Evolutionary conservation across 2,888 invertebrate genomes (phyloP), one percentile per base, ranked within the genome.

Genomic region (Pristionchus entomophagus): DNA sequence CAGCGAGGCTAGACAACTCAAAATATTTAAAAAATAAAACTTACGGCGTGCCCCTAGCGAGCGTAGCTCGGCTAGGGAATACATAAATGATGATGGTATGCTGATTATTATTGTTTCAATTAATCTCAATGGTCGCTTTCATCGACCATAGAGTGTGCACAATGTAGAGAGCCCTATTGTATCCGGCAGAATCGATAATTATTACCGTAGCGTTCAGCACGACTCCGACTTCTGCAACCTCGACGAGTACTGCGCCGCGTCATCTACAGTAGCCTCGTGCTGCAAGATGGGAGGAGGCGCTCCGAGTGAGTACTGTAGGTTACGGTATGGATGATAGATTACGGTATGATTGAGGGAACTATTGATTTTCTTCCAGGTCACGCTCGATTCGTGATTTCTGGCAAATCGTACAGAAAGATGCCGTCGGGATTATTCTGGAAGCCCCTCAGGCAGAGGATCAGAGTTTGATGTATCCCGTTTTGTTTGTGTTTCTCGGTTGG

Each of bases 171-270:
- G n/a, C n/a, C n/a, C n/a, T n/a, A n/a, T n/a, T n/a, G n/a, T n/a
- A n/a, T n/a, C n/a, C n/a, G n/a, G n/a, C n/a, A n/a, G n/a, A n/a
- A n/a, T n/a, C n/a, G n/a, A n/a, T n/a, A n/a, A n/a, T n/a, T n/a
- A n/a, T n/a, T n/a, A n/a, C n/a, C n/a, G n/a, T n/a, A n/a, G n/a
- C n/a, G n/a, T 56, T 19, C 56, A 81, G 81, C 53, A 81, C 56
- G 56, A 81, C 53, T 81, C 81, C 17, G 81, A 81, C 81, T 81
- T 81, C 56, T 81, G 81, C 56, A 81, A 81, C 29, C 10, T 51
- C 0, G 81, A 81, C 26, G 81, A 81, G 81, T 81, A 81, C 56
- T 81, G 81, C 56, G 81, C 81, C 14, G n/a, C 35, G 81, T 81
- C 81, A 56, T 22, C 56, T 32, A 56, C 32, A 5, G 56, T 81